Evolutionary conservation across 2,113 vertebrate species (phyloP).

Genomic region (Podarcis cretensis): DNA sequence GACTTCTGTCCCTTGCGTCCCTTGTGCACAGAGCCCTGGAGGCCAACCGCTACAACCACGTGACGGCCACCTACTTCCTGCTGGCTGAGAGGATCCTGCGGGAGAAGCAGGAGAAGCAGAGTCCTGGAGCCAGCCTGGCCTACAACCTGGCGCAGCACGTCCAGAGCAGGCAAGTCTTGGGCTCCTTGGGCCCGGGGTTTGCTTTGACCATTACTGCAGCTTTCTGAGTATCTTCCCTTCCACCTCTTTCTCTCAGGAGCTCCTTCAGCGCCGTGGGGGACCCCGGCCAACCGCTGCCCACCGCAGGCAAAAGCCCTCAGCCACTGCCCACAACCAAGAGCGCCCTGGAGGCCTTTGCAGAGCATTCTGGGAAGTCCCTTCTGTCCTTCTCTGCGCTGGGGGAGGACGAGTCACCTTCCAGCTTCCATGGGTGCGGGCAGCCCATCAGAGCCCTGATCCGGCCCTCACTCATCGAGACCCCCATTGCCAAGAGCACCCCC

Average conservation of each 20-base stretch:
- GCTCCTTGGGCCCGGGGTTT: accelerated
- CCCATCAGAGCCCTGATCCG: constrained; percentile 47
- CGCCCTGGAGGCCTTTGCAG: constrained; percentile 53
- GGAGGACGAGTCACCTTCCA: background rate
- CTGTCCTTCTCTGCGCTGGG: background rate
- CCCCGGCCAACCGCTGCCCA: accelerated
- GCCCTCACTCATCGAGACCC: constrained; percentile 60
- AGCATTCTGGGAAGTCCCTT: background rate
- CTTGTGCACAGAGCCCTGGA: constrained; percentile 72
- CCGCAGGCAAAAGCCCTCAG: accelerated
- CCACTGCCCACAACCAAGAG: constrained; percentile 9
- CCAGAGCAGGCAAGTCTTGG: constrained; percentile 62
- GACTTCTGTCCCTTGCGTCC: accelerated
- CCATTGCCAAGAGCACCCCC: constrained; percentile 76
- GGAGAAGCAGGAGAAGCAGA: constrained; percentile 77
- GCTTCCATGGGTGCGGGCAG: background rate
- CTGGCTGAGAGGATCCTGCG: constrained; percentile 79
- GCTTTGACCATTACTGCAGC: background rate
- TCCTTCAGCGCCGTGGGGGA: background rate
- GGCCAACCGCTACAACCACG: constrained; percentile 79
- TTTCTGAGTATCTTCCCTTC: background rate
- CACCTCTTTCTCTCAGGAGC: constrained; percentile 47
- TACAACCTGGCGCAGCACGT: constrained; percentile 64
- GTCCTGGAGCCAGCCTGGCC: constrained; percentile 48
- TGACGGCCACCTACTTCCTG: constrained; percentile 81